These are phyloP conservation scores for Mastacembelus armatus DNA, from an alignment of 2,797 vertebrate genomes.

Conservation along the genomic window DNA sequence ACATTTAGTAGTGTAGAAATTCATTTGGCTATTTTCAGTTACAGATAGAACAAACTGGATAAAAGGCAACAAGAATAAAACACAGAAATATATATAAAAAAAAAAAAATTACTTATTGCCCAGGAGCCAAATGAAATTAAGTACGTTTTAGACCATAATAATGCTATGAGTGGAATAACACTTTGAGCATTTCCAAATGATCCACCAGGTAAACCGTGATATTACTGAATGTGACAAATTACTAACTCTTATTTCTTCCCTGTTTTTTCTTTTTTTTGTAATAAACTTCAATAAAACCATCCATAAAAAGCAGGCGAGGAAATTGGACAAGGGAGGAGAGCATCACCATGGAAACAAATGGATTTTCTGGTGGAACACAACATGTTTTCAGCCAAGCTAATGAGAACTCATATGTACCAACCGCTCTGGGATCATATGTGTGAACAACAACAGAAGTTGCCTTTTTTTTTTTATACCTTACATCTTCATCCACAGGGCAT, in stretches of 20 bases:
- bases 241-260: constrained; percentile 28
- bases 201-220: constrained; percentile 16
- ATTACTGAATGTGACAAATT: constrained; percentile 39
- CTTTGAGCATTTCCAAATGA: constrained; percentile 33
- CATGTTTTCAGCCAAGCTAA: constrained; percentile 64
- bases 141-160: constrained; percentile 34
- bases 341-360: constrained; percentile 74
- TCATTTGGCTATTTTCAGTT: constrained; percentile 2
- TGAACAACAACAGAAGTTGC: constrained; percentile 24
- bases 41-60: constrained; percentile 3
- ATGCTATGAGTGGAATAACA: constrained; percentile 31
- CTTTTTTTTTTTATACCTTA: constrained; percentile 44
- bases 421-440: constrained; percentile 51
- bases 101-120: constrained; percentile 17
- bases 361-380: constrained; percentile 68
- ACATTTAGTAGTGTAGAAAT: too few relatives aligned
- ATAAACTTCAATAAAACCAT: constrained; percentile 73
- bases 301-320: constrained; percentile 73
- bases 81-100: background rate
- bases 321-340: constrained; percentile 62
- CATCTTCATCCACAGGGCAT: constrained; percentile 26
- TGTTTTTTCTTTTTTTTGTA: too few relatives aligned
- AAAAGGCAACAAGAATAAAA: constrained; percentile 8
- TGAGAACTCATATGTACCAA: constrained; percentile 67
- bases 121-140: constrained; percentile 2